Percentiles rank a stretch among this genome's conserved stretches.
Evolutionary conservation across 1,140 invertebrate genomes (phyloP).

Genomic region (Heliconius nattereri): DNA sequence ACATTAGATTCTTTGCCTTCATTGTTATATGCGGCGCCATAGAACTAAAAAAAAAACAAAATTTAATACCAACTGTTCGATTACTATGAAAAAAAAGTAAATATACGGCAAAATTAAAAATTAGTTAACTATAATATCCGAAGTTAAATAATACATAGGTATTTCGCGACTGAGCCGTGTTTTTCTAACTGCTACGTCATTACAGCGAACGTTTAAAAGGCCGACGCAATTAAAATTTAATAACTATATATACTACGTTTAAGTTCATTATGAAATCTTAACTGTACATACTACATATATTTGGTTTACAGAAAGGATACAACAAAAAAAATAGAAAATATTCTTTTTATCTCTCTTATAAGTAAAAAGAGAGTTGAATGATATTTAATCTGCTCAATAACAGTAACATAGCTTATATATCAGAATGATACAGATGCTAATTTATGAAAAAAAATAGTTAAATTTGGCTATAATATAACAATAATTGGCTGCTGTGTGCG

Average conservation of each 20-base stretch:
- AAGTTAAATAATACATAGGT: conserved; percentile 6
- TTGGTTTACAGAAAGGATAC: background rate
- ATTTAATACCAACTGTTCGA: too few relatives aligned
- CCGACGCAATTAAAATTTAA: conserved; percentile 28
- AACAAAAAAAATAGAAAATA: background rate
- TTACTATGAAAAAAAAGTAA: background rate
- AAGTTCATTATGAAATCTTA: conserved; percentile 3
- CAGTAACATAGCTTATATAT: too few relatives aligned
- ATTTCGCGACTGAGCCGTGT: conserved; percentile 1
- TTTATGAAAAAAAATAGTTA: too few relatives aligned
- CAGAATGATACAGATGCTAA: too few relatives aligned
- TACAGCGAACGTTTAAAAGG: conserved; percentile 15
- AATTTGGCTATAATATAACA: too few relatives aligned
- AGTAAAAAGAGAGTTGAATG: background rate
- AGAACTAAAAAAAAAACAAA: too few relatives aligned
- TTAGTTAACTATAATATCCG: background rate
- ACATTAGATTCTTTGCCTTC: too few relatives aligned
- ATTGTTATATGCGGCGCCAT: too few relatives aligned
- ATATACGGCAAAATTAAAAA: background rate
- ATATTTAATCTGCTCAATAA: background rate
- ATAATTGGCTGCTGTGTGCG: too few relatives aligned
- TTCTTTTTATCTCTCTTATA: background rate
- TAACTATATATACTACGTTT: conserved; percentile 17
- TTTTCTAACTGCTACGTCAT: conserved; percentile 22
- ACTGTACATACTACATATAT: conserved; percentile 19